Base-by-base conservation (phyloP, 2,797 vertebrate genomes). In the Acipenser oxyrinchus region DNA sequence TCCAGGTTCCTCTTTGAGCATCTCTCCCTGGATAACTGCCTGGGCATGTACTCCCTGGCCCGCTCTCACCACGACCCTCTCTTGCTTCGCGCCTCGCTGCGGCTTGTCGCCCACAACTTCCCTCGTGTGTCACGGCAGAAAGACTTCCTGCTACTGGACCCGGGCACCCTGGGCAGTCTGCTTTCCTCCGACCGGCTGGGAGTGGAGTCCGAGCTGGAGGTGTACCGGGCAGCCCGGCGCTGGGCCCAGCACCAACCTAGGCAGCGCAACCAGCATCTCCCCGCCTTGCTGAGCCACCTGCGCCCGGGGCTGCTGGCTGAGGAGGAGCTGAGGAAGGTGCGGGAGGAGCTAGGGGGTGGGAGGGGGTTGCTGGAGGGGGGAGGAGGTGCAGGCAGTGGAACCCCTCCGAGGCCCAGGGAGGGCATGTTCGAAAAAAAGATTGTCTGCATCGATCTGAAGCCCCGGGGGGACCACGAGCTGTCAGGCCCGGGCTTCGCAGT, bases 391-490 rank as follows among this genome's bases (percentile, higher is more conserved):
- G 53, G 48, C 13, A 18, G 10, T 8, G 50, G 4, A 37, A 9
- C n/a, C 9, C 88, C 90, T 0, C 74, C 90, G 15, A 82, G 87
- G 58, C 89, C 89, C 4, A 74, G 92, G 23, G 90, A 92, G 75
- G 92, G 92, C 49, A 93, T 93, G 92, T 91, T 88, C 63, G 89
- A 93, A 72, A 89, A 92, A 60, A 90, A 88, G 76, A 91, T 93
- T 0, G 90, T 93, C 6, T 92, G 91, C 0, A 83, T 93, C 72
- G 91, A 92, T 66, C 78, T 93, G 62, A 87, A 87, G 5, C 87
- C 88, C 6, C 81, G 86, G 7, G 89, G 89, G 60, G 86, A 91
- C 15, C 86, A 84, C 13, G 78, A 79, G 51, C 68, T 81, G 65
- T 77, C 74, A 1, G 62, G 80, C 2, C 75, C 75, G 18, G 87